Conservation (phyloP, 92 coral and sea anemone genomes). For the Zoanthus solanderi region DNA sequence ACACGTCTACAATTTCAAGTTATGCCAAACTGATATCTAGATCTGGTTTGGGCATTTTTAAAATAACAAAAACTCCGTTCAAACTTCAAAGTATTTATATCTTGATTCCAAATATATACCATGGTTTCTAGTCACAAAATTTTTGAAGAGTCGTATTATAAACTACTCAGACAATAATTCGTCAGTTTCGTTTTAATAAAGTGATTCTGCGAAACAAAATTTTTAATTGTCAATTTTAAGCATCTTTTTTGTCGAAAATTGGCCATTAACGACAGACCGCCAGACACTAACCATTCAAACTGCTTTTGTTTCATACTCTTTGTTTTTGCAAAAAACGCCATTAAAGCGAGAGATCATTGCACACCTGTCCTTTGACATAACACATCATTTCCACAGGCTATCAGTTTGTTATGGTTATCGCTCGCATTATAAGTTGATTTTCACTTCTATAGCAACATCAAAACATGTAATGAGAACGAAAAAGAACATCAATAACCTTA, state of each 20-base stretch:
- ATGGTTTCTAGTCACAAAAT: background rate
- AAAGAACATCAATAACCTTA: background rate
- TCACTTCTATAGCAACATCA: conserved; percentile 34
- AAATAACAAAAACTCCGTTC: too few relatives aligned
- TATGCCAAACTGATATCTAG: too few relatives aligned
- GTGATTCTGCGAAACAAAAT: background rate
- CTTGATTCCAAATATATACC: background rate
- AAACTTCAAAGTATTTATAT: background rate
- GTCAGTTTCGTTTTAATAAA: background rate
- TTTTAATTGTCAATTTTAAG: background rate
- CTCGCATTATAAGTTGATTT: background rate
- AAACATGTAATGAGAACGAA: background rate
- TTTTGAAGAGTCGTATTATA: background rate
- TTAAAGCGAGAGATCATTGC: background rate
- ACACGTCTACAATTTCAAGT: background rate
- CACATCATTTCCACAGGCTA: conserved; percentile 30
- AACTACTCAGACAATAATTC: background rate
- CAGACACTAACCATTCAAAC: conserved; percentile 28
- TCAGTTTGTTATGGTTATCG: background rate
- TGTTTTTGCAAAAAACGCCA: background rate
- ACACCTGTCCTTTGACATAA: conserved; percentile 27
- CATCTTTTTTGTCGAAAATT: background rate
- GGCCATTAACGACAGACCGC: background rate
- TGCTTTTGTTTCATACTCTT: conserved; percentile 19
- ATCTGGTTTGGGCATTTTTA: too few relatives aligned